These are phyloP conservation scores for Coccyzus lansbergi DNA, from an alignment of 2,797 vertebrate species.

Conservation along the genomic window DNA sequence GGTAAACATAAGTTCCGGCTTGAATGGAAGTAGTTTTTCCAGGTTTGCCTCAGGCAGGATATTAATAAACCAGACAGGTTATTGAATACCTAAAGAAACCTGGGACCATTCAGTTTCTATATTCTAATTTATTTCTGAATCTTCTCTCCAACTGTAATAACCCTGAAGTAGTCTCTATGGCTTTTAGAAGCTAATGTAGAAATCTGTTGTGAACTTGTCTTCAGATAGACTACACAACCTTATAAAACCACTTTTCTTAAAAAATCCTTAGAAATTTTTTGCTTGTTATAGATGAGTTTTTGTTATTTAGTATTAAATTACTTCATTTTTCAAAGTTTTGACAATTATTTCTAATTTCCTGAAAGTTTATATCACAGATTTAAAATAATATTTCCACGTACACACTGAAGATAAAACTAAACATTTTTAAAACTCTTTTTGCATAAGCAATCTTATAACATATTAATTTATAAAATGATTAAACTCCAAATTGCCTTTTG, in stretches of 20 bases:
- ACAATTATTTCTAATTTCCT: neutral
- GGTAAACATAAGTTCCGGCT: neutral
- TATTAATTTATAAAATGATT: neutral
- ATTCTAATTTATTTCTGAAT: neutral
- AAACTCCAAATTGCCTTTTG: neutral
- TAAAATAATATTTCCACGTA: neutral
- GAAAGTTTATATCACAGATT: neutral
- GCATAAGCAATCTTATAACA: neutral
- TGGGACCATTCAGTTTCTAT: accelerated
- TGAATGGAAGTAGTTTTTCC: neutral
- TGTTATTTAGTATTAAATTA: neutral
- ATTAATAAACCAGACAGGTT: neutral
- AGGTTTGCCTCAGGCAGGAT: neutral
- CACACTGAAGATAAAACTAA: neutral
- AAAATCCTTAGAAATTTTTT: neutral
- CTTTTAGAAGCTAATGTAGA: neutral
- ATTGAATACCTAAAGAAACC: neutral
- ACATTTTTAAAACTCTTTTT: neutral
- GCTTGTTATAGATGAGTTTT: neutral
- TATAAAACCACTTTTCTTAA: neutral
- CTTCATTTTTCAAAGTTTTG: neutral
- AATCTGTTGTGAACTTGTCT: neutral
- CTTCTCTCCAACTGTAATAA: neutral
- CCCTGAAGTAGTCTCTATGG: neutral
- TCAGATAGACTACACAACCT: neutral